Base-by-base conservation (phyloP, 2,888 invertebrate genomes). In the Limnephilus marmoratus region DNA sequence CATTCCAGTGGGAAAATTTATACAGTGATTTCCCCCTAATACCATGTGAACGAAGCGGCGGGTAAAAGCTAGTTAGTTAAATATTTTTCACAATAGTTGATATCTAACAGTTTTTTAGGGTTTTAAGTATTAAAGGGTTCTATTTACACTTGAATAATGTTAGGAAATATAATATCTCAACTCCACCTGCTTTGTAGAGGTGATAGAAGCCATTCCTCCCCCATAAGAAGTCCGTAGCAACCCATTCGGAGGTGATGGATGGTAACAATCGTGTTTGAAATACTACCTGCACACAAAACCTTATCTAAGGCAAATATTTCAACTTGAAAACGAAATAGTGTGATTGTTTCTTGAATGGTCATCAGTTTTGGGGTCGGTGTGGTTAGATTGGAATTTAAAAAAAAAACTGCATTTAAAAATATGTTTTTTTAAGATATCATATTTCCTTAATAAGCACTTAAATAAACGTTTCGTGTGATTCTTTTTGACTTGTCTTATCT, bases 81-180 rank as follows among this genome's bases (percentile, higher is more conserved):
- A 34, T 34, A 34, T 53, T 68, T 68, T 68, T 68, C 13, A 0
- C 3, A 24, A 18, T 18, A 68, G 5, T 68, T 68, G 5, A 68
- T 9, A 24, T n/a, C 2, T 68, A 24, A n/a, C 7, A n/a, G 68
- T 68, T 24, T n/a, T 68, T 24, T n/a, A n/a, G n/a, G n/a, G n/a
- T n/a, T n/a, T 53, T 68, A 18, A 18, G 13, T 18, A 68, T 11
- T 4, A 15, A 80, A 34, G 68, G 34, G 68, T 31, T 18, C 7
- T 34, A 18, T 88, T 88, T 68, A 88, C 68, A 68, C 31, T 68
- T 68, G 68, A 88, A 68, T 88, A 45, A 88, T 88, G 88, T 34
- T 15, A 7, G 24, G 13, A 41, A 41, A 41, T 34, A 18, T 68
- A 34, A 88, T 68, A 87, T 87, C 34, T 87, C 53, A 24, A 68